Base-by-base conservation (phyloP, 2,888 invertebrate species). In the Biston stratarius region DNA sequence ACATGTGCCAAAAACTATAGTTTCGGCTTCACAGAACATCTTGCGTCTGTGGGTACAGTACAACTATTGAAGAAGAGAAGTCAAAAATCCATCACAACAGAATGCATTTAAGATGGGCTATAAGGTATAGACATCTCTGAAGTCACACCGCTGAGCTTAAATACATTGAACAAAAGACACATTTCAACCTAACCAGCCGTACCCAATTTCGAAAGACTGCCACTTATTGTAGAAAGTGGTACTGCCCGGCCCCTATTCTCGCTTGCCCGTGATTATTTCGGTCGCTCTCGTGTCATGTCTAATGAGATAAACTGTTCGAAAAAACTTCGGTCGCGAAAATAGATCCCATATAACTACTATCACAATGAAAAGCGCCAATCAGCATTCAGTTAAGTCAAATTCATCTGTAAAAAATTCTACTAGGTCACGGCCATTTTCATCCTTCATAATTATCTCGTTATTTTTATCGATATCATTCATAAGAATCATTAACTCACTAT, bases 401-500 rank as follows among this genome's bases (percentile, higher is more conserved):
- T n/a, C n/a, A n/a, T n/a, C n/a, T n/a, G n/a, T n/a, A n/a, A n/a
- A 14, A 42, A 48, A 24, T 36, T 12, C 47, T 36, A 14, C 33
- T 58, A 36, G 38, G 58, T 38, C 58, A 58, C 6, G 58, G 47
- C 15, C n/a, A n/a, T n/a, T n/a, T n/a, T n/a, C n/a, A n/a, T n/a
- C n/a, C n/a, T n/a, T n/a, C n/a, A n/a, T n/a, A 38, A 38, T 47
- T 11, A 47, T 38, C 38, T 15, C 10, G 48, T 12, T 0, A 48
- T 36, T 8, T 45, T 47, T 42, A 44, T 24, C 24, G 3, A 24
- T 2, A 44, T 34, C 34, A 57, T 45, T 56, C 33, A 44, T 33
- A 44, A 24, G 5, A 24, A 11, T 12, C 11, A 33, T 12, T n/a
- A n/a, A n/a, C n/a, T n/a, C n/a, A 14, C 38, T 14, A 15, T 10